Evolutionary conservation across 1,140 invertebrate species (phyloP).

Genomic region (Tribolium castaneum): DNA sequence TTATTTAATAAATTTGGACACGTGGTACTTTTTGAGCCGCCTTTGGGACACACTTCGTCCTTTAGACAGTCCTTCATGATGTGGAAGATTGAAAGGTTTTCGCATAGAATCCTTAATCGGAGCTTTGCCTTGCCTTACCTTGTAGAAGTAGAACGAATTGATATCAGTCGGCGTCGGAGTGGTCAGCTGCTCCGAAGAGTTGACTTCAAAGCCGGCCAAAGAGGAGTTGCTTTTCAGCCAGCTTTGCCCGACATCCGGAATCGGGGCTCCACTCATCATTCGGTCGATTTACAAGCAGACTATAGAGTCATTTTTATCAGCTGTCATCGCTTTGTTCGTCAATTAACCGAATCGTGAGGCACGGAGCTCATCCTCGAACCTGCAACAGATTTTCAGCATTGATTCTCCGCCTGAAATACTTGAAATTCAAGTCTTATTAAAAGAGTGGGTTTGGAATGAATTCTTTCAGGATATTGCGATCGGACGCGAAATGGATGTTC

Average conservation of each 20-base stretch:
- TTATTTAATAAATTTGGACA: no score
- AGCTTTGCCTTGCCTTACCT: constrained; percentile 36
- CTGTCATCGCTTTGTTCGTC: constrained; percentile 14
- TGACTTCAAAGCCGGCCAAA: constrained; percentile 10
- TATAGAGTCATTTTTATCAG: constrained; percentile 9
- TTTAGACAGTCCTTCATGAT: no score
- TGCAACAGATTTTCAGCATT: neutral
- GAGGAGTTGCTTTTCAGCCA: constrained; percentile 16
- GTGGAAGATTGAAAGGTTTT: no score
- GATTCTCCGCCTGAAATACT: neutral
- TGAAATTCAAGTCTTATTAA: constrained; percentile 7
- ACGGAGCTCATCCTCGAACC: constrained; percentile 7
- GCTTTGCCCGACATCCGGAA: constrained; percentile 35
- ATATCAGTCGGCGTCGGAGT: constrained; percentile 28
- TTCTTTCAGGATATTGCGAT: constrained; percentile 28
- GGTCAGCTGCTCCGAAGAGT: constrained; percentile 16
- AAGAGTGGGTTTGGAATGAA: neutral
- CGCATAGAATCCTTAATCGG: no score
- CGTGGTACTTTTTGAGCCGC: no score
- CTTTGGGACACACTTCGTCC: no score
- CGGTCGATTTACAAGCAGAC: neutral
- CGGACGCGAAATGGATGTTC: constrained; percentile 28
- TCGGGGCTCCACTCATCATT: constrained; percentile 40
- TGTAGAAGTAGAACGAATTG: constrained; percentile 42
- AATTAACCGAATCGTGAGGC: neutral